Evolutionary conservation across 2,113 vertebrate species (phyloP).

Genomic region (Anarrhichthys ocellatus): DNA sequence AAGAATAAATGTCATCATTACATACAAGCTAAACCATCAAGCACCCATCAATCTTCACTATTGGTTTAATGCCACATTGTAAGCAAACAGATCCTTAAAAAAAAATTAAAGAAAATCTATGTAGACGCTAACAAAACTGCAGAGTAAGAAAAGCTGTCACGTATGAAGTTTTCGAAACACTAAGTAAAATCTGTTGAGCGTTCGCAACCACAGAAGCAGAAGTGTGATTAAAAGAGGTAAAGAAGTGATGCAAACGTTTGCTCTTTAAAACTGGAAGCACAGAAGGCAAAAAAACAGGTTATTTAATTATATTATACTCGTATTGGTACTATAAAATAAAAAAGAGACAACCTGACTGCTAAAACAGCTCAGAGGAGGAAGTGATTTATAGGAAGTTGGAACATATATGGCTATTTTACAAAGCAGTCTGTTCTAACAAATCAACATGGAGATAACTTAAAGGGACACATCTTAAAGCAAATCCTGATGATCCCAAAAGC

Average conservation of each 20-base stretch:
- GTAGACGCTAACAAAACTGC: neutral
- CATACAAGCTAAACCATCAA: neutral
- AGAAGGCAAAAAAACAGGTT: neutral
- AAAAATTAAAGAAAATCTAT: neutral
- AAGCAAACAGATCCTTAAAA: neutral
- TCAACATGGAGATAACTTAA: neutral
- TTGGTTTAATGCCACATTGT: neutral
- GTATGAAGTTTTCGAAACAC: conserved; percentile 2
- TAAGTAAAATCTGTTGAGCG: neutral
- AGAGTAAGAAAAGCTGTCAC: neutral
- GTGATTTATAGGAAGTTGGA: conserved; percentile 3
- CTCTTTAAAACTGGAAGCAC: neutral
- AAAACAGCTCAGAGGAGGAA: conserved; percentile 31
- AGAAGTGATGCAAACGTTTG: neutral
- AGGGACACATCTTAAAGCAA: neutral
- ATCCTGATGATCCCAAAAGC: neutral
- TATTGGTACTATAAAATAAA: neutral
- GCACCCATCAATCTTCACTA: neutral
- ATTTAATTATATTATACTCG: neutral
- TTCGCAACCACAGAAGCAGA: conserved; percentile 57
- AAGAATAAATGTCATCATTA: neutral
- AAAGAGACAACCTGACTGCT: neutral
- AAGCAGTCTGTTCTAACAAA: neutral
- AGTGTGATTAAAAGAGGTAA: conserved; percentile 58
- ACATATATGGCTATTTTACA: neutral